Conservation (phyloP, 2,113 vertebrate species). For the Ctenomys sociabilis region DNA sequence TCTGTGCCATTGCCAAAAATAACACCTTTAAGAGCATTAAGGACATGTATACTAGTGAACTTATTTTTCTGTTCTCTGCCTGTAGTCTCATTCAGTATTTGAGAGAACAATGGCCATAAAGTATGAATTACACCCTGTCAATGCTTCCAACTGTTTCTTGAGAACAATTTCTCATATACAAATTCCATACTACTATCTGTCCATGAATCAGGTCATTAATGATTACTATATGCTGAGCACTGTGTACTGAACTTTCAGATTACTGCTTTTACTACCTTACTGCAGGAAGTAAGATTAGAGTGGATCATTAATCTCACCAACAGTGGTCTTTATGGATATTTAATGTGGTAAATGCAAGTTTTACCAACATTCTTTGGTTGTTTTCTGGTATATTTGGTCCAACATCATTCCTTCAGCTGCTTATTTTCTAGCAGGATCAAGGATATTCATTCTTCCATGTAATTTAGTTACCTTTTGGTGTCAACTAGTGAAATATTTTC, state of each 20-base stretch:
- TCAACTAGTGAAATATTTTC: neutral
- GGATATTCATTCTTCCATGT: neutral
- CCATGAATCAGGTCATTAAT: neutral
- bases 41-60: neutral
- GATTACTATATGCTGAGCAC: neutral
- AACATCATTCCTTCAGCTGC: neutral
- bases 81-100: neutral
- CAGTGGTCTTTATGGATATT: conserved; percentile 24
- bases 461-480: conserved; percentile 24
- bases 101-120: neutral
- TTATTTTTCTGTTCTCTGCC: conserved; percentile 18
- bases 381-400: neutral
- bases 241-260: neutral
- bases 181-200: neutral
- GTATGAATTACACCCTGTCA: neutral
- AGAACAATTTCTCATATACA: neutral
- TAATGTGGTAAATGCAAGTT: neutral
- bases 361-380: conserved; percentile 56
- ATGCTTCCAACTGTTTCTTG: neutral
- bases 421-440: conserved; percentile 3
- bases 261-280: conserved; percentile 5
- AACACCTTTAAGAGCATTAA: neutral
- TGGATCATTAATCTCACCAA: conserved; percentile 1
- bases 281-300: conserved; percentile 18
- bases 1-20: neutral